These are phyloP conservation scores for Tauraco erythrolophus DNA, from an alignment of 2,113 vertebrate species.

Conservation along the genomic window DNA sequence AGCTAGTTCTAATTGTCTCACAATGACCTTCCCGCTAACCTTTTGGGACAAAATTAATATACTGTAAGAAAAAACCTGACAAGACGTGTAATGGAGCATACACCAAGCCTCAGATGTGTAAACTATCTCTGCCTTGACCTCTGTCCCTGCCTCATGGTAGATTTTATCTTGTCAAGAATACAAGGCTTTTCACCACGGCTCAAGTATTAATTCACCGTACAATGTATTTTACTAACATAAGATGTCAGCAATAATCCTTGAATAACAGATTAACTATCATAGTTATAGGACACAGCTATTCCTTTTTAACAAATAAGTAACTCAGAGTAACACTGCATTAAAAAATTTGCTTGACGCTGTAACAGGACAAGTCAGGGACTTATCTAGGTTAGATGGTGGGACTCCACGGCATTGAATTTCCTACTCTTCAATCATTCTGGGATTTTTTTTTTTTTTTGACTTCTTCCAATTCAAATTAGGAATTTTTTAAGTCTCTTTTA, in stretches of 20 bases:
- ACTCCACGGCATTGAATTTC: neutral
- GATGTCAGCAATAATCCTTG: neutral
- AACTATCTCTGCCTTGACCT: neutral
- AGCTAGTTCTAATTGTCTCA: neutral
- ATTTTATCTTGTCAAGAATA: neutral
- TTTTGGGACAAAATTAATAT: neutral
- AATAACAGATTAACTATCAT: neutral
- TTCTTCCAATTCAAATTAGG: neutral
- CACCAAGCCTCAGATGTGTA: neutral
- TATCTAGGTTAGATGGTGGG: neutral
- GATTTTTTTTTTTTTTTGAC: neutral
- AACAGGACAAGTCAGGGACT: neutral
- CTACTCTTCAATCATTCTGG: neutral
- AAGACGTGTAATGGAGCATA: neutral
- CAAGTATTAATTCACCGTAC: neutral
- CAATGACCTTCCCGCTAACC: neutral
- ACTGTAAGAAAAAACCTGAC: neutral
- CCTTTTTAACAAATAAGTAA: neutral
- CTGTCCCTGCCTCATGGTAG: neutral
- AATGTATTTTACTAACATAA: neutral
- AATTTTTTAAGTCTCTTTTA: neutral
- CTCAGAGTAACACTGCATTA: neutral
- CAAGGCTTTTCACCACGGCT: neutral
- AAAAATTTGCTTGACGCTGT: neutral
- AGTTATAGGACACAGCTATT: neutral